These are phyloP conservation scores for Nebria salina DNA, from an alignment of 2,888 invertebrate species.

Conservation along the genomic window DNA sequence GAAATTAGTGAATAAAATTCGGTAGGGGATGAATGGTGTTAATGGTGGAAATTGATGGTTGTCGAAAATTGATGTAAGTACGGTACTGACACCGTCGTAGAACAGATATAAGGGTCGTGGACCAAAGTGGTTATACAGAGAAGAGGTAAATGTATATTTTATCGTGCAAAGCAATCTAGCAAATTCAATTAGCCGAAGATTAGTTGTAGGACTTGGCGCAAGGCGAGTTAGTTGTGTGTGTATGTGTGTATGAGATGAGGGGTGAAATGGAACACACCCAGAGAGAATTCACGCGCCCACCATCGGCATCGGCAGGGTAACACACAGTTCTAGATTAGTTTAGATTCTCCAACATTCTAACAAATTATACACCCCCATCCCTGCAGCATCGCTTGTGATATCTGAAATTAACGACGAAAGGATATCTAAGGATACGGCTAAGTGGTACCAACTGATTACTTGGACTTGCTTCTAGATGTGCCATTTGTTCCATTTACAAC, in stretches of 20 bases:
- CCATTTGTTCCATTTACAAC: not conserved
- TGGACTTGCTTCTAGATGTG: not conserved
- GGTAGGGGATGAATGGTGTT: not conserved
- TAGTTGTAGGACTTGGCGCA: conserved; percentile 55
- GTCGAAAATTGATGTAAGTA: conserved; percentile 1
- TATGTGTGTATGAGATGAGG: not conserved
- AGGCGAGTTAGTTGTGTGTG: conserved; percentile 17
- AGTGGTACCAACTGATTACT: conserved; percentile 15
- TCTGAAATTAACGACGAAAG: conserved; percentile 42
- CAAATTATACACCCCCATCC: conserved; percentile 23
- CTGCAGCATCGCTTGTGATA: conserved; percentile 24
- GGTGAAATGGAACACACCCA: conserved; percentile 2
- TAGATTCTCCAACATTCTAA: conserved; percentile 40
- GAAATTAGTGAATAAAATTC: not conserved
- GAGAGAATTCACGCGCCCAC: conserved; percentile 31
- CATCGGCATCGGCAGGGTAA: not conserved
- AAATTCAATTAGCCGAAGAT: conserved; percentile 63
- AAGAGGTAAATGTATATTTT: conserved; percentile 61
- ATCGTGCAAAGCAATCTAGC: conserved; percentile 63
- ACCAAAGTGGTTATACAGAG: conserved; percentile 55
- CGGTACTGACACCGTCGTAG: not conserved
- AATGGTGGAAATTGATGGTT: not conserved
- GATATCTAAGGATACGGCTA: conserved; percentile 26
- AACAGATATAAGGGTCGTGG: conserved; percentile 47
- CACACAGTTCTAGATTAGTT: conserved; percentile 43